Conservation (phyloP, 2,888 invertebrate species). For the Anoncus sp. region DNA sequence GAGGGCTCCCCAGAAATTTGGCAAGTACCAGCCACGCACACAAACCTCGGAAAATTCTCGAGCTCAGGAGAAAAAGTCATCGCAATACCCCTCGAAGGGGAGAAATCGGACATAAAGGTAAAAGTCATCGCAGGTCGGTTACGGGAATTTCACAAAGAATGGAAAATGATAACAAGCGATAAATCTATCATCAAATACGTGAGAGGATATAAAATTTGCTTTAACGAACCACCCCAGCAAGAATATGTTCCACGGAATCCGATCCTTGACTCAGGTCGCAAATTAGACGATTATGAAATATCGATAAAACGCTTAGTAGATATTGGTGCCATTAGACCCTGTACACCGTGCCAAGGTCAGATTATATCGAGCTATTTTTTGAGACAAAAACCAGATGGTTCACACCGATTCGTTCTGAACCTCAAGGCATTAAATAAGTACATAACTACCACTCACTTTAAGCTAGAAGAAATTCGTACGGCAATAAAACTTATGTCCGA, state of each 20-base stretch:
- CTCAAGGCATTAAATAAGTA: constrained; percentile 21
- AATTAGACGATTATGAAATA: neutral
- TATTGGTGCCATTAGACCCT: constrained; percentile 24
- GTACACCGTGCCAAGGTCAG: constrained; percentile 41
- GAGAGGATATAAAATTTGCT: constrained; percentile 5
- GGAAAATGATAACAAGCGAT: constrained; percentile 16
- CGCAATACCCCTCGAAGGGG: neutral
- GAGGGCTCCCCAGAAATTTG: neutral
- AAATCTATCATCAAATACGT: constrained; percentile 7
- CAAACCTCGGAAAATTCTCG: neutral
- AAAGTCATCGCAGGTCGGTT: neutral
- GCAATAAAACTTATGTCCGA: constrained; percentile 4
- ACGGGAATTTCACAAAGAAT: constrained; percentile 10
- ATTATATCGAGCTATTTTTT: constrained; percentile 5
- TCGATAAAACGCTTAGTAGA: neutral
- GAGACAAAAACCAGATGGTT: constrained; percentile 15
- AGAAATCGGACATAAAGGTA: neutral
- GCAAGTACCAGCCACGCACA: neutral
- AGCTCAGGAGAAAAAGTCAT: neutral
- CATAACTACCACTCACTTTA: constrained; percentile 20
- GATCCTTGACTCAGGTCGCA: neutral
- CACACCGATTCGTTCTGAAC: constrained; percentile 1
- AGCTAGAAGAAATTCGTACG: constrained; percentile 22
- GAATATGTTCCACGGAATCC: constrained; percentile 1
- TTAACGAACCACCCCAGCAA: neutral